Percentiles rank a stretch among this genome's conserved stretches.
Evolutionary conservation across 1,140 invertebrate genomes (phyloP).

Genomic region (Andricus grossulariae): DNA sequence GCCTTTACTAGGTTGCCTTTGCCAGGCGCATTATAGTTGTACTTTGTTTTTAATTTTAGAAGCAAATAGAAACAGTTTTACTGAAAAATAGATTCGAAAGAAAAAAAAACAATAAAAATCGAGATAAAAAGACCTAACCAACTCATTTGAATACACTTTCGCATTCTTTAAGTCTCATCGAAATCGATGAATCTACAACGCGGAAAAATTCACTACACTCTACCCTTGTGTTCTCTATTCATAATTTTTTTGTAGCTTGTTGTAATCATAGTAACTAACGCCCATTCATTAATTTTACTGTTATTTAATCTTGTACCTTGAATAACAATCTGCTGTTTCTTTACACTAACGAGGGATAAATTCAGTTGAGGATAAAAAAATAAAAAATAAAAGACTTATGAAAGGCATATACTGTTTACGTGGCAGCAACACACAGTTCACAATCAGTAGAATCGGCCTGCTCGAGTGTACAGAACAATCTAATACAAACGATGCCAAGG

Average conservation of each 20-base stretch:
- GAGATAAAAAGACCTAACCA: too few relatives aligned
- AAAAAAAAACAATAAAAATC: too few relatives aligned
- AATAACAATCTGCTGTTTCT: slow-evolving; percentile 40
- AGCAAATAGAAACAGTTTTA: too few relatives aligned
- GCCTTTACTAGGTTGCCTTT: too few relatives aligned
- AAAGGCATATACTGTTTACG: slow-evolving; percentile 67
- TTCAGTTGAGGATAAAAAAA: background rate
- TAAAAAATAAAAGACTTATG: slow-evolving; percentile 50
- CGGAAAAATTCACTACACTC: too few relatives aligned
- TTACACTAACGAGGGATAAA: slow-evolving; percentile 47
- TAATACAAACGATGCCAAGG: slow-evolving; percentile 63
- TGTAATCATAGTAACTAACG: background rate
- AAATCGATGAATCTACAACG: too few relatives aligned
- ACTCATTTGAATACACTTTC: too few relatives aligned
- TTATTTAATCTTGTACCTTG: background rate
- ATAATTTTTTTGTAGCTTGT: slow-evolving; percentile 7
- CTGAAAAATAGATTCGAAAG: too few relatives aligned
- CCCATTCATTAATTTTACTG: background rate
- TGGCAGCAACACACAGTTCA: slow-evolving; percentile 62
- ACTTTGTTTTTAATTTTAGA: too few relatives aligned
- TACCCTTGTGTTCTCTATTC: background rate
- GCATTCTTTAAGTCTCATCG: too few relatives aligned
- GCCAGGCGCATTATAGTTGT: too few relatives aligned
- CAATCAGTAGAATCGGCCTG: slow-evolving; percentile 57
- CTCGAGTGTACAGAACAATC: slow-evolving; percentile 61